These are phyloP conservation scores for Acanthochromis polyacanthus DNA, from an alignment of 2,113 vertebrate genomes.

Conservation along the genomic window DNA sequence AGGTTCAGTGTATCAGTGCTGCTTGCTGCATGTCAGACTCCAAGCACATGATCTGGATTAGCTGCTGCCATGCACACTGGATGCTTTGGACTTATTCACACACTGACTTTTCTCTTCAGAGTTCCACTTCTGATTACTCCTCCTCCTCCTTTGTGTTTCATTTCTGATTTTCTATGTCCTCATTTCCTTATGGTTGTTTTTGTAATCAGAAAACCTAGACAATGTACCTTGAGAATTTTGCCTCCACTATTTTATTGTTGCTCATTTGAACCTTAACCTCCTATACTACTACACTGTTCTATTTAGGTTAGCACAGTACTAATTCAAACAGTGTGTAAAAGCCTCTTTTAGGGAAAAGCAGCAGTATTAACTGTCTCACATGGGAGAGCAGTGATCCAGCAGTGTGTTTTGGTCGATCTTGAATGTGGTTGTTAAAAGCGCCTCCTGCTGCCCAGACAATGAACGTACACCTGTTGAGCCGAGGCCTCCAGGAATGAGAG, in stretches of 20 bases:
- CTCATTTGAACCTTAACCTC: background rate
- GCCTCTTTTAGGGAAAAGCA: background rate
- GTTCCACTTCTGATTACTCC: background rate
- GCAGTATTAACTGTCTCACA: background rate
- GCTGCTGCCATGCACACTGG: constrained; percentile 28
- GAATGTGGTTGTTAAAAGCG: constrained; percentile 3
- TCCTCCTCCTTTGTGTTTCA: background rate
- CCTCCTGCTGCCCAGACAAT: constrained; percentile 39
- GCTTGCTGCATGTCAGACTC: constrained; percentile 14
- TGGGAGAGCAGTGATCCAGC: constrained; percentile 11
- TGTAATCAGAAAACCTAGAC: background rate
- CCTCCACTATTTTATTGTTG: no score
- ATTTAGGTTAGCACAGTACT: background rate
- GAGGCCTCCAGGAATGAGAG: background rate
- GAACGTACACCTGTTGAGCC: background rate
- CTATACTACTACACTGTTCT: no score
- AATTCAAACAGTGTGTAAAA: no score
- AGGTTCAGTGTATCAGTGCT: background rate
- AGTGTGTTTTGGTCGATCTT: background rate
- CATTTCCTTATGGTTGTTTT: background rate
- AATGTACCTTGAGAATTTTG: background rate
- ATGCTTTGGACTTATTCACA: background rate
- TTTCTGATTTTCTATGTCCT: no score
- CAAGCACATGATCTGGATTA: constrained; percentile 74
- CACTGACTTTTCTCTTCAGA: background rate